Conservation (phyloP, 2,888 invertebrate genomes). For the Ophioninae sp. region DNA sequence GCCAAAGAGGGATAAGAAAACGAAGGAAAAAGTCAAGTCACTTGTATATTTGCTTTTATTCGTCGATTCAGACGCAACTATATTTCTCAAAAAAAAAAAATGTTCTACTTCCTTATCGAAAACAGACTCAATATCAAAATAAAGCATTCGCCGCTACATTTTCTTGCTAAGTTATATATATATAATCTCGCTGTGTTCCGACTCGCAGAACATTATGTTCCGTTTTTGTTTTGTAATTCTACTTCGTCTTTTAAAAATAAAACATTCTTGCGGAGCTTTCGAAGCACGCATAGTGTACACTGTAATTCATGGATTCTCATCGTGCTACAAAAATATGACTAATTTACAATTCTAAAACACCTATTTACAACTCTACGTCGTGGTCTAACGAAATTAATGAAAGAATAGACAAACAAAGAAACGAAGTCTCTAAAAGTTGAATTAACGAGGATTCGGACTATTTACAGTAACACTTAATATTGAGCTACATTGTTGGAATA, state of each 20-base stretch:
- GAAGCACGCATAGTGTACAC: background rate
- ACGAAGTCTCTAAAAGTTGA: background rate
- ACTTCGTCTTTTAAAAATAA: background rate
- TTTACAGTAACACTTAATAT: slow-evolving; percentile 3
- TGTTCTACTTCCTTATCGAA: background rate
- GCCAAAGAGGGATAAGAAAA: background rate
- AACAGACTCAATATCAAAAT: slow-evolving; percentile 9
- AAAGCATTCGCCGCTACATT: background rate
- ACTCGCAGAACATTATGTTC: background rate
- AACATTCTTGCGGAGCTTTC: background rate
- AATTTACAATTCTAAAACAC: background rate
- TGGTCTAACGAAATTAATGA: background rate
- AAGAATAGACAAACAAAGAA: background rate
- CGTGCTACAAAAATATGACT: background rate
- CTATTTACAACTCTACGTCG: background rate
- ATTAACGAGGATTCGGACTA: slow-evolving; percentile 7
- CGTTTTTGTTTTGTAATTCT: background rate
- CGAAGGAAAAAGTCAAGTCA: background rate
- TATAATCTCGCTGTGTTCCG: background rate
- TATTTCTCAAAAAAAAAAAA: background rate
- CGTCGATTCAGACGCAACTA: background rate
- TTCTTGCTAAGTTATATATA: background rate
- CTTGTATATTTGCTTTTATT: slow-evolving; percentile 2
- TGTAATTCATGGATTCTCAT: background rate
- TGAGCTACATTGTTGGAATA: background rate